phyloP scores from a whole-genome alignment of 2,797 vertebrate genomes.

The Ispidina picta region DNA sequence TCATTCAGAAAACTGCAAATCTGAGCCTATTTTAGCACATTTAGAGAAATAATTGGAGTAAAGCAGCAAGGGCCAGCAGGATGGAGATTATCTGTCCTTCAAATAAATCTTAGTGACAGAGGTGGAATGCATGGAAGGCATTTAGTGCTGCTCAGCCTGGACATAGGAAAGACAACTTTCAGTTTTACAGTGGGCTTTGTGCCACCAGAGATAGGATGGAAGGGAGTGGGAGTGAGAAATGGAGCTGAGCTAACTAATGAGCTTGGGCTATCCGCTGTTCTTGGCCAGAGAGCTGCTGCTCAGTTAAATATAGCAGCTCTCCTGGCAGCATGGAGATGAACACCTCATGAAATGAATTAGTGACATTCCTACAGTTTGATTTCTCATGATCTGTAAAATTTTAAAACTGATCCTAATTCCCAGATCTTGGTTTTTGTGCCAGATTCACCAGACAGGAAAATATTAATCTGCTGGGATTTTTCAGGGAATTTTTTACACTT shows the following conservation, averaged over 20 bases:
- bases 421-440: slow-evolving; percentile 41
- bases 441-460: slow-evolving; percentile 60
- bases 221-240: slow-evolving; percentile 36
- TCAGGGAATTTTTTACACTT: slow-evolving; percentile 40
- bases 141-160: background rate
- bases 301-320: slow-evolving; percentile 40
- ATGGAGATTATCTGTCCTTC: background rate
- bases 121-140: background rate
- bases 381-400: slow-evolving; percentile 64
- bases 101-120: slow-evolving; percentile 33
- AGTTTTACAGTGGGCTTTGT: slow-evolving; percentile 3
- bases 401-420: slow-evolving; percentile 57
- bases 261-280: background rate
- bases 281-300: slow-evolving; percentile 5
- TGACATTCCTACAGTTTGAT: slow-evolving; percentile 57
- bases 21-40: background rate
- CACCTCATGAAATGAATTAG: slow-evolving; percentile 62
- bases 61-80: background rate
- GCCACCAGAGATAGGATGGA: slow-evolving; percentile 10
- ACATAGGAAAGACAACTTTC: slow-evolving; percentile 6
- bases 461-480: slow-evolving; percentile 58
- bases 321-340: slow-evolving; percentile 28
- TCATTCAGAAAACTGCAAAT: slow-evolving; percentile 33
- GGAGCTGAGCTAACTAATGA: slow-evolving; percentile 45
- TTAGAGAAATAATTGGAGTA: slow-evolving; percentile 48